Percentiles rank a stretch among this genome's conserved stretches.
Evolutionary conservation across 2,888 invertebrate species (phyloP).

Genomic region (Chouioia cunea): DNA sequence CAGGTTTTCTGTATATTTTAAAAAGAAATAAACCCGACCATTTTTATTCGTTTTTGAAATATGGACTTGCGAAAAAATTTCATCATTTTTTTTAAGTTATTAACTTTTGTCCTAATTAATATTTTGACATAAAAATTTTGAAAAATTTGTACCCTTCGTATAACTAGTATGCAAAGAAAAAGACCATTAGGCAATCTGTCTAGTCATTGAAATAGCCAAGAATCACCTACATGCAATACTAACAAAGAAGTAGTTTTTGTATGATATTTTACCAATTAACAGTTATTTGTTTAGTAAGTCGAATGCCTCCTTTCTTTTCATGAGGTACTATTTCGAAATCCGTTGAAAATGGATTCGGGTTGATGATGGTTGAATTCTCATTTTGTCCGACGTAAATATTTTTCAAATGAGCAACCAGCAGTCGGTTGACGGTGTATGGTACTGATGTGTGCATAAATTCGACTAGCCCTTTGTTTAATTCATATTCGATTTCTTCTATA

Average conservation of each 20-base stretch:
- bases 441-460: slow-evolving; percentile 79
- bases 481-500: slow-evolving; percentile 65
- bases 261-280: slow-evolving; percentile 77
- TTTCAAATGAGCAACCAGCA: slow-evolving; percentile 88
- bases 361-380: slow-evolving; percentile 63
- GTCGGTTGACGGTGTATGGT: slow-evolving; percentile 83
- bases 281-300: slow-evolving; percentile 84
- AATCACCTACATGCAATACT: too few species aligned
- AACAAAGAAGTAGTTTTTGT: slow-evolving; percentile 46
- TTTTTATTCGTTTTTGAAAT: too few species aligned
- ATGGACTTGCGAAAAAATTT: too few species aligned
- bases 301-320: slow-evolving; percentile 83
- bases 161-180: neutral
- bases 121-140: too few species aligned
- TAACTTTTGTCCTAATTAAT: too few species aligned
- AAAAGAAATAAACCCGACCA: too few species aligned
- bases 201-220: neutral
- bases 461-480: slow-evolving; percentile 79
- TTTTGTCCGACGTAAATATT: slow-evolving; percentile 75
- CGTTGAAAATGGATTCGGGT: slow-evolving; percentile 80
- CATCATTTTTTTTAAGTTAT: too few species aligned
- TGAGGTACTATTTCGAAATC: slow-evolving; percentile 75
- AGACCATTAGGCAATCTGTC: neutral
- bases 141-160: too few species aligned
- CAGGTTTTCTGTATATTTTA: too few species aligned